Base-by-base conservation (phyloP, 2,797 vertebrate genomes). In the Acipenser transmontanus region DNA sequence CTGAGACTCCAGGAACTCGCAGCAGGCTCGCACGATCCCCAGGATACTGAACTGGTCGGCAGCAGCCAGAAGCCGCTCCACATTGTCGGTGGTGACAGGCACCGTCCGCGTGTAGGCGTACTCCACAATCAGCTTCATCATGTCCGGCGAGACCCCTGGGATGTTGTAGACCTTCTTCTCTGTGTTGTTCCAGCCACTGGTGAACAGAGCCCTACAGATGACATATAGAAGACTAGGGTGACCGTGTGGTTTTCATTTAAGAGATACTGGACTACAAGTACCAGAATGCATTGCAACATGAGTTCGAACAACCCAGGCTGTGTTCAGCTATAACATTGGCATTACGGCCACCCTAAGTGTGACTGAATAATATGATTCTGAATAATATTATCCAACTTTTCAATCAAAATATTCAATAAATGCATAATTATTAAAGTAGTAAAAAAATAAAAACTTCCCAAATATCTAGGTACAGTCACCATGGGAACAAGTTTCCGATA, bases 211-310 rank as follows among this genome's bases (percentile, higher is more conserved):
- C 79, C 89, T 90, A 78, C 34, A 34, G 34, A 34, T 34, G 4
- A 34, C 34, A 34, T 34, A 34, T 34, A 34, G 1, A 34, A 34
- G 34, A 34, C 34, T 34, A 34, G 34, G 34, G 96, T 0, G 97
- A 98, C 1, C 95, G 98, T 0, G 95, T 96, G 66, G 97, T 34
- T 34, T 34, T 34, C 34, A 3, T 34, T 34, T 3, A 34, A 4
- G 34, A 34, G 34, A 34, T 34, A 34, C 3, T 34, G 34, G 34
- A 34, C 34, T 34, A 34, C 34, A 34, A 4, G 34, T 34, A 34
- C 34, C 34, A 34, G 34, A 34, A 34, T 34, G 34, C 4, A 34
- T 34, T 34, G 3, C 34, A 34, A 4, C 34, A 4, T 34, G 34
- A 34, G 34, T 34, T 34, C 34, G 4, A 34, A 34, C 20, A 34